phyloP scores from a whole-genome alignment of 2,797 vertebrate genomes.

The Propithecus deckenii region DNA sequence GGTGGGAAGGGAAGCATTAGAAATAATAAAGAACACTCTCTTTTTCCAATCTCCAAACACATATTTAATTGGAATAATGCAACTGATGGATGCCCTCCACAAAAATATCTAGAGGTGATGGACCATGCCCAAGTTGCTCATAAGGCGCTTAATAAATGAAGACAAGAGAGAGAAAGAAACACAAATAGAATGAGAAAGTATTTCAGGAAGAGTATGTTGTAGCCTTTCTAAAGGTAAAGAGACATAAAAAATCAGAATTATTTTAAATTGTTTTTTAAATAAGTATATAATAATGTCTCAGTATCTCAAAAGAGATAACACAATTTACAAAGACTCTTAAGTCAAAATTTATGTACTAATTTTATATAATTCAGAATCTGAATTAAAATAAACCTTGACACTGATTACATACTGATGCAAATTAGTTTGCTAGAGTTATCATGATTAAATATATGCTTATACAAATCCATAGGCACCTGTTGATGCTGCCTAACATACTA shows the following conservation, averaged over 20 bases:
- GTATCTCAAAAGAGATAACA: conserved; percentile 44
- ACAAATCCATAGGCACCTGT: background rate
- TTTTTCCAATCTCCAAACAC: background rate
- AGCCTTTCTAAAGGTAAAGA: background rate
- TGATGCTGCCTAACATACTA: background rate
- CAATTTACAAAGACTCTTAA: background rate
- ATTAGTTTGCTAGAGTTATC: conserved; percentile 18
- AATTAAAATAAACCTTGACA: conserved; percentile 52
- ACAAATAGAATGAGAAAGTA: background rate
- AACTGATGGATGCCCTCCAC: conserved; percentile 63
- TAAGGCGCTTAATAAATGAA: conserved; percentile 53
- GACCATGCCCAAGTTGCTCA: conserved; percentile 38
- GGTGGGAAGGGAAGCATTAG: background rate
- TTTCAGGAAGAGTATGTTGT: background rate
- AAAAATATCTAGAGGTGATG: conserved; percentile 57
- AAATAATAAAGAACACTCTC: conserved; percentile 43
- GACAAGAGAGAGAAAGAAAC: background rate
- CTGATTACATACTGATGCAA: conserved; percentile 45
- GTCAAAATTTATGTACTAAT: conserved; percentile 44
- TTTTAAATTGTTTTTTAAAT: conserved; percentile 27
- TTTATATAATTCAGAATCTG: conserved; percentile 54
- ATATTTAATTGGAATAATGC: conserved; percentile 70
- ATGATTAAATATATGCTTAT: background rate
- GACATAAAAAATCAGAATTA: conserved; percentile 52
- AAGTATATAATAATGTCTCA: conserved; percentile 22